These are phyloP conservation scores for Eidolon dupreanum DNA, from an alignment of 2,797 vertebrate species.

Conservation along the genomic window DNA sequence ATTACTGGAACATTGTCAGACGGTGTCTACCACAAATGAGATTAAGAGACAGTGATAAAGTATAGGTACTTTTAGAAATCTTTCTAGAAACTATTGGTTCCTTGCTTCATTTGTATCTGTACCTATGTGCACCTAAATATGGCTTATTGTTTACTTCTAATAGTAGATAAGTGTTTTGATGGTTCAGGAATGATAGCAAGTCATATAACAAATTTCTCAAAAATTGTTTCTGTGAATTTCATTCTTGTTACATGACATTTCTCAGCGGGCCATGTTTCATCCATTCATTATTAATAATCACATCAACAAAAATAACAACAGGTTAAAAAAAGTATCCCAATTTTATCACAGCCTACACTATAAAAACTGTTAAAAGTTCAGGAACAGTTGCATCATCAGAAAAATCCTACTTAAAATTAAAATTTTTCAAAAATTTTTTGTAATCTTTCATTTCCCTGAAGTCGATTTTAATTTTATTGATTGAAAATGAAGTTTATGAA, in stretches of 20 bases:
- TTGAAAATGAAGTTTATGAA: not conserved
- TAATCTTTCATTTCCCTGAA: not conserved
- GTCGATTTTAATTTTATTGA: not conserved
- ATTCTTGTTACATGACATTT: not conserved
- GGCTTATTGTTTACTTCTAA: not conserved
- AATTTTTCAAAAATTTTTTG: not conserved
- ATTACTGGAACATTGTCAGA: not conserved
- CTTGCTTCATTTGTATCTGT: not conserved
- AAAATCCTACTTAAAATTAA: not conserved
- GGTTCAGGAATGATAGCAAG: not conserved
- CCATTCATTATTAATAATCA: slow-evolving; percentile 19
- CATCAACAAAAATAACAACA: slow-evolving; percentile 23
- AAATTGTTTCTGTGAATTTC: not conserved
- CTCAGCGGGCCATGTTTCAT: not conserved
- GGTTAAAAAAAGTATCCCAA: not conserved
- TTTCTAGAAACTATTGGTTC: not conserved
- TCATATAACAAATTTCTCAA: slow-evolving; percentile 35
- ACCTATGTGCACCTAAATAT: not conserved
- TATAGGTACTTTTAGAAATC: not conserved
- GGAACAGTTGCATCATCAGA: not conserved
- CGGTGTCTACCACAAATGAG: not conserved
- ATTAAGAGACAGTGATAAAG: not conserved
- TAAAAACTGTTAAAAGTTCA: not conserved
- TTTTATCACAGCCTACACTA: not conserved
- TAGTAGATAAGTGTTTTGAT: not conserved